Evolutionary conservation across 2,888 invertebrate genomes (phyloP), one percentile per base, ranked within the genome.

Genomic region (Branchellion lobata): DNA sequence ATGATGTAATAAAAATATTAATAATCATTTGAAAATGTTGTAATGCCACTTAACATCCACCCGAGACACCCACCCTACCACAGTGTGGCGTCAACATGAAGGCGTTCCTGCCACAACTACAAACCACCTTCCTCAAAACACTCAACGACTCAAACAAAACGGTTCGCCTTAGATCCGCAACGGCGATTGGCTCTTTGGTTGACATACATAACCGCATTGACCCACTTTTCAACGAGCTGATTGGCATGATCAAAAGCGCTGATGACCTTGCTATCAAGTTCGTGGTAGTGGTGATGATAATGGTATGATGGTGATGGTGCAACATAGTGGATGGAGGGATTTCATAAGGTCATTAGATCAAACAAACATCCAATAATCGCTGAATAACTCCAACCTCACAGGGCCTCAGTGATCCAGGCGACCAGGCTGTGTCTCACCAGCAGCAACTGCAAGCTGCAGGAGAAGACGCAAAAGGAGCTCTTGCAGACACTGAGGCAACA

Each of bases 31-130:
- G n/a, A n/a, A n/a, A n/a, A n/a, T n/a, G n/a, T n/a, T n/a, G n/a
- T n/a, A n/a, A n/a, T n/a, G n/a, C n/a, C n/a, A n/a, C n/a, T n/a
- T n/a, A n/a, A n/a, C n/a, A n/a, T n/a, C n/a, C n/a, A n/a, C n/a
- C n/a, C n/a, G n/a, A n/a, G n/a, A n/a, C n/a, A n/a, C n/a, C n/a
- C n/a, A 5, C 61, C 21, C 61, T 3, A 57, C 21, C 85, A 29
- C 86, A 94, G 93, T 96, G 96, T 82, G 96, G 96, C 69, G 91
- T 92, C 53, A 93, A 95, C 92, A 89, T 99, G 87, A 96, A 96
- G 88, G 97, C 98, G 87, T 99, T 99, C 90, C 90, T 98, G 85
- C 98, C 99, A 0, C 99, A 99, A 89, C 91, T 99, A 57, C 98
- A 98, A 90, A 97, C 97, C 0, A 98, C 98, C 27, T 98, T 99